phyloP scores from a whole-genome alignment of 2,888 invertebrate species.

The Myopa tessellatipennis region DNA sequence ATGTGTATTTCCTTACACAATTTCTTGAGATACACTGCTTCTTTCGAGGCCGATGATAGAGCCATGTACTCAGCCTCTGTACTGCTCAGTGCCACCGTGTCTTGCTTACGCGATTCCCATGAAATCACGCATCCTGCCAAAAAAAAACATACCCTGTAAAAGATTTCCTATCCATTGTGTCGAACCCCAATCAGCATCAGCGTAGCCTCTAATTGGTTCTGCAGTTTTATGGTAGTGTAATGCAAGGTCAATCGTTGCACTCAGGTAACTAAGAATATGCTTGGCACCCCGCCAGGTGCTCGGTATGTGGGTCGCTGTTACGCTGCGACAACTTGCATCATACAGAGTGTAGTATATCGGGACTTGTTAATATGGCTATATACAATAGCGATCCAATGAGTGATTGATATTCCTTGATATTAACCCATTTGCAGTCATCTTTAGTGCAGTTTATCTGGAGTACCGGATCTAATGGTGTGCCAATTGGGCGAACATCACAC shows the following conservation, averaged over 20 bases:
- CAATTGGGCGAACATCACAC: slow-evolving; percentile 30
- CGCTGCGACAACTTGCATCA: slow-evolving; percentile 41
- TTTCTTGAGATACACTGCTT: too few relatives aligned
- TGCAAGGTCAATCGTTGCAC: slow-evolving; percentile 31
- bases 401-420: slow-evolving; percentile 37
- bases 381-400: slow-evolving; percentile 43
- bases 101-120: too few relatives aligned
- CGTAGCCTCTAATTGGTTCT: neutral
- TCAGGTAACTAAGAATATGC: slow-evolving; percentile 44
- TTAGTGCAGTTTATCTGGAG: slow-evolving; percentile 30
- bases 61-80: too few relatives aligned
- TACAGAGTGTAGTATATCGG: slow-evolving; percentile 43
- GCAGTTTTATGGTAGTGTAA: slow-evolving; percentile 8
- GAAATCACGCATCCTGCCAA: too few relatives aligned
- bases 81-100: too few relatives aligned
- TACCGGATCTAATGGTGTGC: slow-evolving; percentile 41
- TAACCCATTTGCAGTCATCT: slow-evolving; percentile 29
- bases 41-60: too few relatives aligned
- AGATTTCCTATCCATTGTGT: too few relatives aligned
- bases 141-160: too few relatives aligned
- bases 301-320: slow-evolving; percentile 44
- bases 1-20: neutral
- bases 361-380: slow-evolving; percentile 35
- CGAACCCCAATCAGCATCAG: neutral
- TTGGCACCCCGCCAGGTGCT: slow-evolving; percentile 41